These are phyloP conservation scores for Centropus bengalensis DNA, from an alignment of 2,113 vertebrate genomes.

Conservation along the genomic window DNA sequence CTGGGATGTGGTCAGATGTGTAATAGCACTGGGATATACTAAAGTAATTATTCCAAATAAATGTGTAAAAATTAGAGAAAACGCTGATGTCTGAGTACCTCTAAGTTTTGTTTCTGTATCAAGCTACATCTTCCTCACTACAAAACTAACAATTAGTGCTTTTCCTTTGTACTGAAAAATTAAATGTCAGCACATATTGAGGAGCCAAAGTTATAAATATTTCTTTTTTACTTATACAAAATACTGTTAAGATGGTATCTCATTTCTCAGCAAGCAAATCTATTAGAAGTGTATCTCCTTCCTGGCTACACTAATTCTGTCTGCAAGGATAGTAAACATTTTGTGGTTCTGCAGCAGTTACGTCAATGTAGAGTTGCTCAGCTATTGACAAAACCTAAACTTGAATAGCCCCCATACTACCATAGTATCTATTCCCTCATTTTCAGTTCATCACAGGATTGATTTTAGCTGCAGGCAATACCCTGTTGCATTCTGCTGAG, in stretches of 20 bases:
- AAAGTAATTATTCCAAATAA: neutral
- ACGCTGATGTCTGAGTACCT: neutral
- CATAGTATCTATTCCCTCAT: neutral
- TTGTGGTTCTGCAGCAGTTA: neutral
- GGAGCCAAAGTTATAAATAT: neutral
- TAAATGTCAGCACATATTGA: neutral
- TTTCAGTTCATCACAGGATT: constrained; percentile 7
- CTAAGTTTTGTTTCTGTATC: neutral
- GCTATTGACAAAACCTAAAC: neutral
- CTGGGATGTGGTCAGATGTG: neutral
- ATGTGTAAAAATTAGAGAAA: neutral
- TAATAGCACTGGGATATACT: neutral
- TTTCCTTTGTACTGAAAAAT: neutral
- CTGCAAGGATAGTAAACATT: neutral
- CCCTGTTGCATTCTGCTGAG: neutral
- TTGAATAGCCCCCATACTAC: neutral
- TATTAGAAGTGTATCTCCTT: neutral
- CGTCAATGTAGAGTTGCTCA: neutral
- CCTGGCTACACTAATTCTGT: neutral
- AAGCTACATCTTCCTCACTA: neutral
- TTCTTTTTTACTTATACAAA: neutral
- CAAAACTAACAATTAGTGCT: neutral
- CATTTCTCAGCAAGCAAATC: neutral
- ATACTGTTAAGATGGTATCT: neutral
- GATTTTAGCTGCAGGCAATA: neutral